Conservation (phyloP, 2,113 vertebrate species). For the Empidonax traillii region DNA sequence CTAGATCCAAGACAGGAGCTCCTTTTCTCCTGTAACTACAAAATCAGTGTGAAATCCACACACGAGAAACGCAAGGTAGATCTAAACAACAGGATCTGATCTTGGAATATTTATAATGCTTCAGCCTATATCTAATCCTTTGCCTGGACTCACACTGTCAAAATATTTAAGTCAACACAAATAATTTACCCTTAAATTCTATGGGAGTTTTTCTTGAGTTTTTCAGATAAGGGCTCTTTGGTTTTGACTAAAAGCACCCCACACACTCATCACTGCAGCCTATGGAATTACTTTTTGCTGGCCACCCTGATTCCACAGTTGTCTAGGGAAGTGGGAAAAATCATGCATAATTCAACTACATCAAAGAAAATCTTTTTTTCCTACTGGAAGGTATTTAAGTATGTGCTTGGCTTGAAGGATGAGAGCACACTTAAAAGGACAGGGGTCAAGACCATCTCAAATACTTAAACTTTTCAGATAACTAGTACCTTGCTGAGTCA, state of each 20-base stretch:
- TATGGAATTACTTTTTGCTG: not conserved
- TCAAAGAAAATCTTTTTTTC: not conserved
- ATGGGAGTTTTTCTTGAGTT: not conserved
- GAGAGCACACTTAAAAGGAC: not conserved
- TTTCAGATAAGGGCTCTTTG: not conserved
- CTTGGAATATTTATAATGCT: not conserved
- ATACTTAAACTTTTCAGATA: not conserved
- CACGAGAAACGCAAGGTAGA: not conserved
- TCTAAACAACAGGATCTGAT: not conserved
- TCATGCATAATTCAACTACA: slow-evolving; percentile 18
- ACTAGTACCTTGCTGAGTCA: not conserved
- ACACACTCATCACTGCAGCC: not conserved
- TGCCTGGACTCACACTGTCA: not conserved
- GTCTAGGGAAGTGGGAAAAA: not conserved
- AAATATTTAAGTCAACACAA: not conserved
- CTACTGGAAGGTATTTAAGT: not conserved
- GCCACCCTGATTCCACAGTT: not conserved
- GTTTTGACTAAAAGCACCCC: not conserved
- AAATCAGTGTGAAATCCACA: not conserved
- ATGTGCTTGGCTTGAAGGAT: not conserved
- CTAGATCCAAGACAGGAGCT: not conserved
- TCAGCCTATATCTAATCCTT: not conserved
- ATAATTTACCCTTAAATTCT: not conserved
- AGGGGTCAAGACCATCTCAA: not conserved
- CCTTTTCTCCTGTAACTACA: not conserved